A percentile compares a stretch with the other conserved stretches of the same genome.
Evolutionary conservation across 1,140 invertebrate genomes (phyloP).

Genomic region (Batillaria attramentaria): DNA sequence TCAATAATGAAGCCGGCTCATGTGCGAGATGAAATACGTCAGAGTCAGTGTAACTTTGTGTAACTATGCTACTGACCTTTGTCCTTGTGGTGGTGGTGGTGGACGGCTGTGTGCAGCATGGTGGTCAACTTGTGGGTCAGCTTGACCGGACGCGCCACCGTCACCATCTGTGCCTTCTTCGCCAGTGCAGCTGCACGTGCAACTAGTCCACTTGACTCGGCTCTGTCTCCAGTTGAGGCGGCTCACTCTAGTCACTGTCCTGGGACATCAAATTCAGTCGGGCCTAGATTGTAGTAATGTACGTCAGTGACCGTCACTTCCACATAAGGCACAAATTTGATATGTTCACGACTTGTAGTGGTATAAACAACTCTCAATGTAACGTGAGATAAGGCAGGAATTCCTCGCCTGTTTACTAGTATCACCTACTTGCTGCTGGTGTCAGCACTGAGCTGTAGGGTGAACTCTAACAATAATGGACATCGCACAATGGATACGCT

Average conservation of each 20-base stretch:
- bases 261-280: too few species aligned
- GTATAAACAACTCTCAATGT: background rate
- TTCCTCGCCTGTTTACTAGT: too few species aligned
- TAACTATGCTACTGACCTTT: constrained; percentile 39
- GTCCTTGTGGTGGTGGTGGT: constrained; percentile 33
- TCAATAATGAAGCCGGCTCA: too few species aligned
- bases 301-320: background rate
- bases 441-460: too few species aligned
- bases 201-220: background rate
- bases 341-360: background rate
- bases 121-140: constrained; percentile 32
- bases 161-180: constrained; percentile 20
- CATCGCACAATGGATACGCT: too few species aligned
- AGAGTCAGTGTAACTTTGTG: too few species aligned
- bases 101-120: constrained; percentile 34
- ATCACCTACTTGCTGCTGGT: too few species aligned
- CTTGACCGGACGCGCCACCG: constrained; percentile 24
- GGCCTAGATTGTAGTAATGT: too few species aligned
- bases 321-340: background rate
- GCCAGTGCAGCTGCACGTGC: background rate
- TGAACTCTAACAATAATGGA: too few species aligned
- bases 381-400: too few species aligned
- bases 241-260: background rate
- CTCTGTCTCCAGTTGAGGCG: background rate
- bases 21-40: too few species aligned